phyloP scores from a whole-genome alignment of 1,140 invertebrate species.

The Fopius arisanus region DNA sequence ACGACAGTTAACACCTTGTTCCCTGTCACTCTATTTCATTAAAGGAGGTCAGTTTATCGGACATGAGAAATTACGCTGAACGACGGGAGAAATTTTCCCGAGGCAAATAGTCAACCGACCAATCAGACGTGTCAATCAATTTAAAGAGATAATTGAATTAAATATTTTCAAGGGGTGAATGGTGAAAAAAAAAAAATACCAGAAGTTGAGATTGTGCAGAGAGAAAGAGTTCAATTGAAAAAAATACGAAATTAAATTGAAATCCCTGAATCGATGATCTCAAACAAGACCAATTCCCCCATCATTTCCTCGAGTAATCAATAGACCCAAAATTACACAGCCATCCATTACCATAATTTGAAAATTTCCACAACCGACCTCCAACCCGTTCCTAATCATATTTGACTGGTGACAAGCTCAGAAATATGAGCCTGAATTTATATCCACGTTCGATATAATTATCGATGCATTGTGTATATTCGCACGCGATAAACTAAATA shows the following conservation, averaged over 20 bases:
- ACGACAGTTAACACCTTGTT: neutral
- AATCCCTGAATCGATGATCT: too few species aligned
- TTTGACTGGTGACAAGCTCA: neutral
- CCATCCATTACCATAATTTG: neutral
- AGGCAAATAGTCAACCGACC: neutral
- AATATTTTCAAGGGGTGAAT: too few species aligned
- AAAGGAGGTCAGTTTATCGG: neutral
- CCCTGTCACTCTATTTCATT: neutral
- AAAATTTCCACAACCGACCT: too few species aligned
- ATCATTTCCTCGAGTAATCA: neutral
- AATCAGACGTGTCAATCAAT: neutral
- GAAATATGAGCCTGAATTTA: neutral
- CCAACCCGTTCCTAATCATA: too few species aligned
- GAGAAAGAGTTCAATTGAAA: too few species aligned
- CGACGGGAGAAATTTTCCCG: neutral
- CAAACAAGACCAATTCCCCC: too few species aligned
- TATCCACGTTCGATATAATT: conserved; percentile 36
- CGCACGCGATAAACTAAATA: conserved; percentile 37
- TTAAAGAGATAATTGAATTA: neutral
- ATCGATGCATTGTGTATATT: conserved; percentile 32
- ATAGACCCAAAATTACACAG: neutral
- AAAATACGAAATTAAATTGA: too few species aligned
- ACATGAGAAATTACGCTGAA: neutral
- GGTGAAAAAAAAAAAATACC: too few species aligned
- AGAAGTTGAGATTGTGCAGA: too few species aligned